phyloP scores from a whole-genome alignment of 2,113 vertebrate genomes.

The Oncorhynchus gorbuscha region DNA sequence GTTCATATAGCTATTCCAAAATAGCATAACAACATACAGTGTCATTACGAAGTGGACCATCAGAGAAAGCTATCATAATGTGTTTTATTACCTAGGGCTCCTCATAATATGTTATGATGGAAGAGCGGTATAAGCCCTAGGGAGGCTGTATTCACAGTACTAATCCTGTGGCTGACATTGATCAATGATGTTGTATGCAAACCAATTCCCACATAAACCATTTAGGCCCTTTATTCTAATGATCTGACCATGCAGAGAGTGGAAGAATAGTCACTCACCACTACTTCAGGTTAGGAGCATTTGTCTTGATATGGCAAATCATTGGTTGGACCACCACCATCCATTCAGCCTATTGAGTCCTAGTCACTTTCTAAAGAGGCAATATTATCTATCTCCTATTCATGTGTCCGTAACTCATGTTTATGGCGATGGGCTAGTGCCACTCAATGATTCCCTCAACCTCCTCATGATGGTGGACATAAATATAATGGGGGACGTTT shows the following conservation, averaged over 20 bases:
- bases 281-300: slow-evolving; percentile 50
- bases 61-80: slow-evolving; percentile 9
- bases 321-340: slow-evolving; percentile 19
- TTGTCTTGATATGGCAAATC: slow-evolving; percentile 35
- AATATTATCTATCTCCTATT: slow-evolving; percentile 45
- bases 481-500: slow-evolving; percentile 62
- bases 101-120: background rate
- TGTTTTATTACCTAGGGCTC: background rate
- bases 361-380: slow-evolving; percentile 48
- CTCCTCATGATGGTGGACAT: slow-evolving; percentile 29
- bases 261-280: slow-evolving; percentile 45
- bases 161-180: too few relatives aligned
- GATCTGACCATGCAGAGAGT: slow-evolving; percentile 5
- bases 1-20: slow-evolving; percentile 26
- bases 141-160: slow-evolving; percentile 19
- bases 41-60: slow-evolving; percentile 25
- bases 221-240: slow-evolving; percentile 23
- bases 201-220: slow-evolving; percentile 9
- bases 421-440: slow-evolving; percentile 49
- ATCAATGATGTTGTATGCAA: background rate
- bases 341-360: slow-evolving; percentile 53
- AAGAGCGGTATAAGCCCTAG: slow-evolving; percentile 1
- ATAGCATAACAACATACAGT: slow-evolving; percentile 25
- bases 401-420: slow-evolving; percentile 64
- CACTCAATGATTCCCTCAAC: slow-evolving; percentile 49